Evolutionary conservation across 2,888 invertebrate species (phyloP), one percentile per base, ranked within the genome.

Genomic region (Chaitophorus viminalis): DNA sequence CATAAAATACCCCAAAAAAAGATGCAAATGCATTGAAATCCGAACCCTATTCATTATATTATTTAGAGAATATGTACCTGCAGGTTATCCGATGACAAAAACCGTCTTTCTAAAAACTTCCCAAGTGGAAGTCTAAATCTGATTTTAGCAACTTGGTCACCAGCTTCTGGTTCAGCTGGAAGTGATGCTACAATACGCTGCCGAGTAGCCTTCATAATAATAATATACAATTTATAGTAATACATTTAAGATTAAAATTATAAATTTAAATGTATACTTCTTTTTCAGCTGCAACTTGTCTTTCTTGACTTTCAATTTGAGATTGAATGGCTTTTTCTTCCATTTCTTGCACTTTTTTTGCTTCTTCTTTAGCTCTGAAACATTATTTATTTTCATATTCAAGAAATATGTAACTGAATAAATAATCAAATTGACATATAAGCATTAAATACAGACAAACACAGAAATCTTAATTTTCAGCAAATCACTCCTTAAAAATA

Each of bases 51-150:
- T n/a, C n/a, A n/a, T n/a, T n/a, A n/a, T n/a, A n/a, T n/a, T n/a
- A 9, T 9, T 46, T 46, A 46, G 46, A 46, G 46, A 11, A 46
- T 46, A 46, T 14, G 89, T 90, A 94, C 94, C 91, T 93, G 92
- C 79, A 95, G 91, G 77, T 93, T 92, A 78, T 94, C 93, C 88
- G 92, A 92, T 25, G 93, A 92, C 75, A 92, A 92, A 92, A 98
- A 98, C 90, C 96, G 94, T 68, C 98, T 93, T 91, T 95, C 95
- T 89, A 98, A 92, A 90, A 94, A 93, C 90, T 94, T 93, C 81
- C 96, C 95, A 90, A 95, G 95, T 85, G 98, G 97, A 90, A 96
- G 93, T 46, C 97, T 94, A 89, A 98, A 94, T 89, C 97, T 93
- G 90, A 98, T 94, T 91, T 95, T 95, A 79, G 95, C 93, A 89